These are phyloP conservation scores for Synanthedon andrenaeformis DNA, from an alignment of 2,888 invertebrate genomes.

Conservation along the genomic window DNA sequence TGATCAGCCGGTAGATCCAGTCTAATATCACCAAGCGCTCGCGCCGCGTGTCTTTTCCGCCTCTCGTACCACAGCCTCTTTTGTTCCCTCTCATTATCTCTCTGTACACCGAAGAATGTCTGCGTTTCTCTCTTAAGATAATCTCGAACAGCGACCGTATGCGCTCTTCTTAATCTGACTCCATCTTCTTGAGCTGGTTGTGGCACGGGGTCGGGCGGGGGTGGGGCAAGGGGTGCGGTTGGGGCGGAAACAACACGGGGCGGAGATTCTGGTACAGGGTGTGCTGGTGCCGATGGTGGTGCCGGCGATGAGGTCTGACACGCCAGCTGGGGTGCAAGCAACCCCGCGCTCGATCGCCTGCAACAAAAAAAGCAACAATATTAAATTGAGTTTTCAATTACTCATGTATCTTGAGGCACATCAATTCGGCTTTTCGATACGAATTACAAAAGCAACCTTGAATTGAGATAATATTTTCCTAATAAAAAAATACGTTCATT, in stretches of 20 bases:
- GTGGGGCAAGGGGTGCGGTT: conserved; percentile 24
- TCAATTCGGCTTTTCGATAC: no score
- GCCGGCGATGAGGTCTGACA: conserved; percentile 50
- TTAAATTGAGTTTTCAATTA: not conserved
- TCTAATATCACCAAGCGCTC: conserved; percentile 73
- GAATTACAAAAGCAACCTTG: no score
- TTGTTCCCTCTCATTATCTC: conserved; percentile 80
- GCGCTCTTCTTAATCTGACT: conserved; percentile 53
- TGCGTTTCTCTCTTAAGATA: conserved; percentile 85
- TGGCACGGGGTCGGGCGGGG: conserved; percentile 40
- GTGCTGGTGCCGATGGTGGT: conserved; percentile 40
- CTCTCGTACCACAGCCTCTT: conserved; percentile 84
- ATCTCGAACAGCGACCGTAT: conserved; percentile 62
- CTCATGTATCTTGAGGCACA: not conserved
- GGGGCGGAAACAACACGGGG: conserved; percentile 40
- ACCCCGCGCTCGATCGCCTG: conserved; percentile 61
- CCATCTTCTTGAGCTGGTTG: conserved; percentile 56
- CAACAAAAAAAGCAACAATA: conserved; percentile 23
- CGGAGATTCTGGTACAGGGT: conserved; percentile 28
- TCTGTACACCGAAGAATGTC: conserved; percentile 87
- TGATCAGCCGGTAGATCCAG: conserved; percentile 71
- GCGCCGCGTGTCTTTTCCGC: conserved; percentile 80
- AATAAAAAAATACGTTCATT: no score
- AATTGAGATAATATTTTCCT: no score
- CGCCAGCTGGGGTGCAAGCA: conserved; percentile 54